Percentiles rank a stretch among this genome's conserved stretches.
phyloP scores from a whole-genome alignment of 2,113 vertebrate genomes.

The Nesogale talazaci region DNA sequence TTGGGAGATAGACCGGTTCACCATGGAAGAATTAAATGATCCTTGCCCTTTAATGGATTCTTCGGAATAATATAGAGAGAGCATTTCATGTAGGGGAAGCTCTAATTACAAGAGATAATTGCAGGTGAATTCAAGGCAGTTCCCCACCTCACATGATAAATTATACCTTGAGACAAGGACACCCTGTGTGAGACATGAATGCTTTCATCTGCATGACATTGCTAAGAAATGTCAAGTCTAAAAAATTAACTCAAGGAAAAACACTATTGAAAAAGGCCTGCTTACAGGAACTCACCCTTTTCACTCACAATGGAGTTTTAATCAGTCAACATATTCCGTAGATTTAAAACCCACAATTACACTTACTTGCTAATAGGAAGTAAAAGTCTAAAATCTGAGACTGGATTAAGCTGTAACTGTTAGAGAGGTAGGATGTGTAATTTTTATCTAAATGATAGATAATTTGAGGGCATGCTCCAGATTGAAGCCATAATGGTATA shows the following conservation, averaged over 20 bases:
- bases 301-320: not conserved
- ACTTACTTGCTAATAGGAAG: not conserved
- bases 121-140: conserved; percentile 53
- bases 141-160: conserved; percentile 50
- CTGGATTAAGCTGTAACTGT: not conserved
- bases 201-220: not conserved
- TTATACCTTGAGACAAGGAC: conserved; percentile 48
- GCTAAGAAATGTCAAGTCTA: conserved; percentile 29
- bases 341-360: not conserved
- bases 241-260: conserved; percentile 48
- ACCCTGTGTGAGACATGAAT: not conserved
- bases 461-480: not conserved
- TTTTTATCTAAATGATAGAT: not conserved
- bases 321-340: not conserved
- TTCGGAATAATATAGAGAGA: conserved; percentile 39
- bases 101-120: conserved; percentile 78
- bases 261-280: not conserved
- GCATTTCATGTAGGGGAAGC: conserved; percentile 35
- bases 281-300: not conserved
- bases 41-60: conserved; percentile 54
- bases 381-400: not conserved
- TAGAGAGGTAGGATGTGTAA: not conserved
- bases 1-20: conserved; percentile 49
- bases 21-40: conserved; percentile 41
- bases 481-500: not conserved